phyloP scores from a whole-genome alignment of 2,113 vertebrate genomes.

The Martes martes region DNA sequence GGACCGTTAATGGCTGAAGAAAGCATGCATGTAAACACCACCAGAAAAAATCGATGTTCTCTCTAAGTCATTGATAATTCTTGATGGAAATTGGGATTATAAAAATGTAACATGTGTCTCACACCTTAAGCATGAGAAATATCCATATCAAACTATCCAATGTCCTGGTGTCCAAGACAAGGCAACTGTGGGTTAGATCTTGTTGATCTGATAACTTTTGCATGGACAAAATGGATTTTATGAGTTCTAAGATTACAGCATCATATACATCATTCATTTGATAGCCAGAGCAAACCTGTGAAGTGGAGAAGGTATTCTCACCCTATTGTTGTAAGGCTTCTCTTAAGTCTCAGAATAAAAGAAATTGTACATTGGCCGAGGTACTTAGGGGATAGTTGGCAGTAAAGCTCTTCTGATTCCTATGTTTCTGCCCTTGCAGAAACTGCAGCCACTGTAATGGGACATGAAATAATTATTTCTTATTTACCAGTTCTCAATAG shows the following conservation, averaged over 20 bases:
- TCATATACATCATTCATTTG: not conserved
- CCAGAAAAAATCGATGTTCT: slow-evolving; percentile 61
- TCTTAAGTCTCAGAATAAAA: not conserved
- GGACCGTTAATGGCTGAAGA: slow-evolving; percentile 40
- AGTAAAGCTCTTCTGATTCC: not conserved
- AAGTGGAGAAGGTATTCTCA: not conserved
- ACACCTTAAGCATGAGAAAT: not conserved
- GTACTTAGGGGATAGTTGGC: not conserved
- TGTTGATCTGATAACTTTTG: not conserved
- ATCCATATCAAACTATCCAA: not conserved
- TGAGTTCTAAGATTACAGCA: not conserved
- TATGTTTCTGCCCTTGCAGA: not conserved
- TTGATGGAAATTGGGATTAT: slow-evolving; percentile 64
- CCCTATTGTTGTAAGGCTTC: not conserved
- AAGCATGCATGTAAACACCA: slow-evolving; percentile 54
- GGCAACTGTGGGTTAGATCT: not conserved
- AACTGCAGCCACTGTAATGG: not conserved
- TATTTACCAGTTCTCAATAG: not conserved
- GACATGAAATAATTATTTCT: not conserved
- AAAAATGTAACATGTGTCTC: slow-evolving; percentile 57
- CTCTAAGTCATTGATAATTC: slow-evolving; percentile 52
- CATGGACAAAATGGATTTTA: not conserved
- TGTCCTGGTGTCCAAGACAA: not conserved
- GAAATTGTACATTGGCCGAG: not conserved
- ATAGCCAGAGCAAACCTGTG: not conserved